Evolutionary conservation across 2,888 invertebrate genomes (phyloP), one percentile per base, ranked within the genome.

Genomic region (Gnatocerus cornutus): DNA sequence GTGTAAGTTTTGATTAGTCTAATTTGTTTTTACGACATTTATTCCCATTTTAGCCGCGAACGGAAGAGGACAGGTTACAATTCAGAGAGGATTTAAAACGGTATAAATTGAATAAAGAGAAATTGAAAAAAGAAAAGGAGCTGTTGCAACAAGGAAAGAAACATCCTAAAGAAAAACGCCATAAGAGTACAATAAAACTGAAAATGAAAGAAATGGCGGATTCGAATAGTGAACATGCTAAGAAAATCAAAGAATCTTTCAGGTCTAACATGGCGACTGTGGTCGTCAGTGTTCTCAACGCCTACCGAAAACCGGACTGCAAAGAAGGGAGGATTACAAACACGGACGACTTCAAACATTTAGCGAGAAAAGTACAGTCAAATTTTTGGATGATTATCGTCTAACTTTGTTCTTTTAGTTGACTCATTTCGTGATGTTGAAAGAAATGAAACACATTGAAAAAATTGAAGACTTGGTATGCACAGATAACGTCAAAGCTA

Each of bases 371-470:
- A 90, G 95, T 95, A 84, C 1, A 21, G 21, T 21, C 21, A 21
- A 21, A 80, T 33, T 21, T 4, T 21, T 21, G 4, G 21, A 21
- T 21, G 21, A 21, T 21, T n/a, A n/a, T n/a, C n/a, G 29, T 29
- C 29, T 29, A 29, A 29, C 48, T 14, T 37, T 33, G 8, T 70
- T 71, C 71, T 84, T 88, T 59, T 88, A 98, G 97, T 85, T 98
- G 69, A 98, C 97, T 0, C 97, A 97, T 86, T 96, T 96, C 84
- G 96, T 98, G 69, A 93, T 97, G 91, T 89, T 95, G 68, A 98
- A 98, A 85, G 97, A 98, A 86, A 84, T 97, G 83, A 97, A 96
- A 83, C 95, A 97, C 84, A 94, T 96, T 81, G 91, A 93, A 72
- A 92, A 91, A 45, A 93, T 94, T 1, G 94, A 95, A 73, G 95